A percentile compares a stretch with the other conserved stretches of the same genome.
Conservation (phyloP, 2,113 vertebrate species). For the Calyptommatus sinebrachiatus region DNA sequence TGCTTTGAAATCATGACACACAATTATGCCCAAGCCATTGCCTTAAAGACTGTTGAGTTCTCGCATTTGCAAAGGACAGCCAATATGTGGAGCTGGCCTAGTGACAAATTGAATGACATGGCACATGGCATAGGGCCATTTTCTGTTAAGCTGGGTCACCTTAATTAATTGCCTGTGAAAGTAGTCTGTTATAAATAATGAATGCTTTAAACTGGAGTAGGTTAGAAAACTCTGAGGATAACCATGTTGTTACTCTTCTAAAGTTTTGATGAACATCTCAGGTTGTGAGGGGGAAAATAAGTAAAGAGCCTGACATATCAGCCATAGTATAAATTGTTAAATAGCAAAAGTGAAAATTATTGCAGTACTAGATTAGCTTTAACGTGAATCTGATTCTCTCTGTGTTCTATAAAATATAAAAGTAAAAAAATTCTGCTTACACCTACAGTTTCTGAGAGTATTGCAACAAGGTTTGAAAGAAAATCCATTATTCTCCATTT, state of each 20-base stretch:
- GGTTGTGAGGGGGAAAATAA: slow-evolving; percentile 18
- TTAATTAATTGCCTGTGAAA: slow-evolving; percentile 12
- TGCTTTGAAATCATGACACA: slow-evolving; percentile 40
- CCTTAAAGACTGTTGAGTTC: slow-evolving; percentile 7
- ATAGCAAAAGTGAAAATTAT: neutral
- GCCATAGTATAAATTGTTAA: neutral
- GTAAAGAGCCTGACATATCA: neutral
- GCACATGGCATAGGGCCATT: slow-evolving; percentile 33
- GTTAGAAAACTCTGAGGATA: slow-evolving; percentile 23
- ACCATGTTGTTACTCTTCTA: neutral
- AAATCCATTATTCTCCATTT: neutral
- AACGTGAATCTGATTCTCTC: neutral
- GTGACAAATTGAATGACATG: slow-evolving; percentile 44
- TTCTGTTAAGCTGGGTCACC: slow-evolving; percentile 1
- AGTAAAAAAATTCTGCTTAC: neutral
- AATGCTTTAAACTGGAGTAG: neutral
- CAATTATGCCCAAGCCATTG: slow-evolving; percentile 43
- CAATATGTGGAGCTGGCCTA: neutral
- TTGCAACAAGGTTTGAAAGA: slow-evolving; percentile 19
- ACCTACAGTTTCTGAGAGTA: slow-evolving; percentile 11
- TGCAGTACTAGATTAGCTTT: slow-evolving; percentile 2
- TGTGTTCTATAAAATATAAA: slow-evolving; percentile 31
- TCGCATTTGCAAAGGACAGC: slow-evolving; percentile 27
- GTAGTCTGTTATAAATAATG: slow-evolving; percentile 43
- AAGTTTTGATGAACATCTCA: neutral